Conservation (phyloP, 2,113 vertebrate genomes). For the Azemiops feae region DNA sequence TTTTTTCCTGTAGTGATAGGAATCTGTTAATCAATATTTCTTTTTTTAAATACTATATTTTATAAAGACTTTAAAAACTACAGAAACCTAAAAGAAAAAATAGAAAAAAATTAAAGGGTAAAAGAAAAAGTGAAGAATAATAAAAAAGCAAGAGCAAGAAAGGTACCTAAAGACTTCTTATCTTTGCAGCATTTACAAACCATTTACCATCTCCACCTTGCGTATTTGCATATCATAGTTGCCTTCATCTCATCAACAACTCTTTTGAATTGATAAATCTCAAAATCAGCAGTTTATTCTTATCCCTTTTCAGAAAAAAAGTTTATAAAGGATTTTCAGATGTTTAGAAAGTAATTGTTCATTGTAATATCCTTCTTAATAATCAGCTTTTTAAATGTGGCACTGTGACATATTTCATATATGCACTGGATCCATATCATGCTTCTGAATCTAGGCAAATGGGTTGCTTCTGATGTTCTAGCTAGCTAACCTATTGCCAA, state of each 20-base stretch:
- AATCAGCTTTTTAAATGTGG: slow-evolving; percentile 6
- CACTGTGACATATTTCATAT: background rate
- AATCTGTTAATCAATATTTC: background rate
- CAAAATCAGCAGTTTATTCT: background rate
- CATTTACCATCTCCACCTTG: background rate
- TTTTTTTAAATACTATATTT: background rate
- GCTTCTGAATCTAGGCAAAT: background rate
- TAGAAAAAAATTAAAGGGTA: background rate
- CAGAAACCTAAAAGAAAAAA: background rate
- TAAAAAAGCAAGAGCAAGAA: background rate
- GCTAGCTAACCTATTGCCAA: background rate
- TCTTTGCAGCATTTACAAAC: background rate
- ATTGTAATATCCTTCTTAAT: background rate
- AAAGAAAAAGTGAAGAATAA: background rate
- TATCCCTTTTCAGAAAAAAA: background rate
- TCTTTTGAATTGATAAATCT: background rate
- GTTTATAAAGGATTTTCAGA: background rate
- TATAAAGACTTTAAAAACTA: background rate
- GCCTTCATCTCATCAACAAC: background rate
- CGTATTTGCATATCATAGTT: background rate
- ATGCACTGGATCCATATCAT: background rate
- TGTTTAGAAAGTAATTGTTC: background rate
- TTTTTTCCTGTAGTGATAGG: background rate
- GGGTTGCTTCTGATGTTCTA: background rate
- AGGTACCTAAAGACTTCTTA: background rate